Evolutionary conservation across 2,797 vertebrate genomes (phyloP), one percentile per base, ranked within the genome.

Genomic region (Uromys caudimaculatus): DNA sequence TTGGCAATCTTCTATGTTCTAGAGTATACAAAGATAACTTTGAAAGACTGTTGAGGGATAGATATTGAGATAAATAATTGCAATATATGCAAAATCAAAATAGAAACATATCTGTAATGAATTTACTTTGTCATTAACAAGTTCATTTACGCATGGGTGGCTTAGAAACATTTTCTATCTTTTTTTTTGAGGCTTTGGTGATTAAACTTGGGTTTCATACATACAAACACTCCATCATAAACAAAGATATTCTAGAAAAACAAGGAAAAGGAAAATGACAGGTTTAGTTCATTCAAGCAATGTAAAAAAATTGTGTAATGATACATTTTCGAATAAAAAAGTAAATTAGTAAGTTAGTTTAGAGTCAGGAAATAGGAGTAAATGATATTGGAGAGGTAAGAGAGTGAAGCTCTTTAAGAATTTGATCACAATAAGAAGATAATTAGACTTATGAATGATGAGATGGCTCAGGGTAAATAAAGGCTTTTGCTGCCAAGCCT

Each of bases 61-160:
- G n/a, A 76, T 58, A 90, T 21, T 35, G 85, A 97, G n/a, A 87
- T n/a, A 93, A 91, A 91, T 56, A 95, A 77, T 90, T 82, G 69
- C 4, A 95, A 38, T 67, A 75, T 19, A 91, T 35, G 78, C n/a
- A 88, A 93, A 83, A 69, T 17, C 21, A 91, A 76, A 89, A 12
- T 92, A 86, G 56, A 78, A 90, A 93, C 75, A 21, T 90, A 3
- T 64, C 64, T 77, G 17, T 79, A 76, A 27, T 67, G 71, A 47
- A 82, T 14, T 4, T 67, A 52, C 23, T 86, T 94, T 85, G 89
- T 69, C 75, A 91, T 60, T 58, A 94, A 88, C 89, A 52, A 64
- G 17, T 52, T 95, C 84, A 92, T 73, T 96, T 93, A 89, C 13
- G 90, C 13, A 32, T 8, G 52, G 47, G 69, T 91, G 5, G 17